These are phyloP conservation scores for Pseudeuparius sepicola DNA, from an alignment of 2,888 invertebrate genomes.

Conservation along the genomic window DNA sequence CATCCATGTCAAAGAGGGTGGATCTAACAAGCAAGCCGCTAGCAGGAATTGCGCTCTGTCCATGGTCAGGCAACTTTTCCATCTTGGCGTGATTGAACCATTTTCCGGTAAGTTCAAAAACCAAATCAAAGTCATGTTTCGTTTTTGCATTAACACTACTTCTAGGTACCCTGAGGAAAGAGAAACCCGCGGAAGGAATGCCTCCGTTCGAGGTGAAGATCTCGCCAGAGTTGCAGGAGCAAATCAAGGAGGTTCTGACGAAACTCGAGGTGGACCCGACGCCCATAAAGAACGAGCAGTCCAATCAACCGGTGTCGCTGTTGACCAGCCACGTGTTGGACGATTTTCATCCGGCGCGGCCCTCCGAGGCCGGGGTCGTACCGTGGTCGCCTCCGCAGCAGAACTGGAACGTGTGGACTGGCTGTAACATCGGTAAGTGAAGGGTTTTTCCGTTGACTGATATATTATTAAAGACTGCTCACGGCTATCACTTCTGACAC, in stretches of 20 bases:
- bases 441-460: no score
- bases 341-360: conserved; percentile 44
- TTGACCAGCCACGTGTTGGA: conserved; percentile 42
- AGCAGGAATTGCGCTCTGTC: conserved; percentile 95
- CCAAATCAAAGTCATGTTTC: no score
- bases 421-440: conserved; percentile 96
- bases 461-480: no score
- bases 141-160: no score
- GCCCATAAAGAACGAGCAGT: conserved; percentile 14
- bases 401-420: conserved; percentile 98
- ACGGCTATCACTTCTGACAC: no score
- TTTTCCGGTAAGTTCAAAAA: conserved; percentile 63
- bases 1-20: conserved; percentile 80
- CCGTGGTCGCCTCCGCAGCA: conserved; percentile 92
- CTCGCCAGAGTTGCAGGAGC: conserved; percentile 55
- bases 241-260: conserved; percentile 42
- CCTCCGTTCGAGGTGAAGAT: conserved; percentile 71
- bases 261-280: conserved; percentile 34
- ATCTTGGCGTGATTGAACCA: conserved; percentile 86
- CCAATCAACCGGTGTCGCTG: conserved; percentile 40
- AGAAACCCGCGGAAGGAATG: conserved; percentile 63
- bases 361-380: conserved; percentile 67
- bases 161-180: conserved; percentile 62
- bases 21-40: conserved; percentile 93
- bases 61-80: conserved; percentile 86